A percentile compares a stretch with the other conserved stretches of the same genome.
phyloP scores from a whole-genome alignment of 2,113 vertebrate genomes.

The Cryptomyrus ogoouensis region DNA sequence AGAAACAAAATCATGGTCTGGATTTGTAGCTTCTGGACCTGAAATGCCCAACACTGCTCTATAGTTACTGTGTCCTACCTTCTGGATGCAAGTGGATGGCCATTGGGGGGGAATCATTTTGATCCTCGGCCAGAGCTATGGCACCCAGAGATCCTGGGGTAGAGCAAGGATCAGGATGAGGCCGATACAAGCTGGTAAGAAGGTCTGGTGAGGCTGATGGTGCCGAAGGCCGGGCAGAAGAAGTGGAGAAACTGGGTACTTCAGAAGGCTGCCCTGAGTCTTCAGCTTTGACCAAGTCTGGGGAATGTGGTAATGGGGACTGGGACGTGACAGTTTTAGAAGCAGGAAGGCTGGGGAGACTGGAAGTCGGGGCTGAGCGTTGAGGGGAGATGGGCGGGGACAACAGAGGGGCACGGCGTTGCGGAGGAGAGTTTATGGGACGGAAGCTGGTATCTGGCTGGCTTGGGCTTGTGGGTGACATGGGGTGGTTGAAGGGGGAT shows the following conservation, averaged over 20 bases:
- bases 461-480: not conserved
- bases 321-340: not conserved
- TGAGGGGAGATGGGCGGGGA: not conserved
- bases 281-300: not conserved
- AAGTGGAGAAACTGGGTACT: not conserved
- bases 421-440: not conserved
- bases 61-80: not conserved
- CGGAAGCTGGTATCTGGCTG: not conserved
- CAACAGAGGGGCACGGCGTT: not conserved
- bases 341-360: constrained; percentile 12
- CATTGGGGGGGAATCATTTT: not conserved
- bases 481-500: not conserved
- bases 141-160: not conserved
- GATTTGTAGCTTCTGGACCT: too few relatives aligned
- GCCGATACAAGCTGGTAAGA: not conserved
- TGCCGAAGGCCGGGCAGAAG: not conserved
- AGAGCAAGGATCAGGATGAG: not conserved
- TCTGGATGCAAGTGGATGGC: not conserved
- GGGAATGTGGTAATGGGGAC: not conserved
- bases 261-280: not conserved
- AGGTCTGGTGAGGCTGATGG: not conserved
- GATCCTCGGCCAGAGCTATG: not conserved
- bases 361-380: not conserved
- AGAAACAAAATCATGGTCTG: too few relatives aligned
- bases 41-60: too few relatives aligned